Conservation (phyloP, 2,113 vertebrate species). For the Scomber scombrus region DNA sequence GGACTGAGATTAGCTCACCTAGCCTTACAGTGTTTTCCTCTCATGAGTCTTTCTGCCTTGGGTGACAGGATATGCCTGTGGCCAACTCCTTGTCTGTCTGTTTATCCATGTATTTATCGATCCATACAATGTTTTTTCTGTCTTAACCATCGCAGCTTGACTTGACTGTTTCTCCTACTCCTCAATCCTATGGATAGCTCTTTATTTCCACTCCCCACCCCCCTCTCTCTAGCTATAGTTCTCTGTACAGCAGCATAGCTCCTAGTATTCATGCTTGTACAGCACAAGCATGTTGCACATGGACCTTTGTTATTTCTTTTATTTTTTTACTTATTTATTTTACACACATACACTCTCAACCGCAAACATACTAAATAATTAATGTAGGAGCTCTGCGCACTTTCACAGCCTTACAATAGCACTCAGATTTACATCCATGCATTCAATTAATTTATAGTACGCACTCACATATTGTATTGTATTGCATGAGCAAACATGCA, state of each 20-base stretch:
- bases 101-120: slow-evolving; percentile 17
- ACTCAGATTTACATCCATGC: slow-evolving; percentile 23
- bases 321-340: slow-evolving; percentile 33
- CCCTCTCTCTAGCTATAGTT: slow-evolving; percentile 7
- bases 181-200: not conserved
- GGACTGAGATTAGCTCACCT: slow-evolving; percentile 37
- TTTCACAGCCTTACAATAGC: slow-evolving; percentile 20
- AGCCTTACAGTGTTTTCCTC: slow-evolving; percentile 26
- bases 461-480: not conserved
- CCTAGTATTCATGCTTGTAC: not conserved
- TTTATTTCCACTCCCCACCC: slow-evolving; percentile 3
- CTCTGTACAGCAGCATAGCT: slow-evolving; percentile 15
- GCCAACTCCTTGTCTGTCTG: not conserved
- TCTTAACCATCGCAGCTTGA: not conserved
- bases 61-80: slow-evolving; percentile 46
- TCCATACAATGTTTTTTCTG: slow-evolving; percentile 6
- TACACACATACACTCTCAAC: not conserved
- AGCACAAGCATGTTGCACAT: not conserved
- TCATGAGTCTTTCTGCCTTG: slow-evolving; percentile 19
- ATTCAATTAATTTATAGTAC: slow-evolving; percentile 18
- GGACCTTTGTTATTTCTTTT: slow-evolving; percentile 15
- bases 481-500: slow-evolving; percentile 24
- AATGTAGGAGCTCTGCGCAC: slow-evolving; percentile 27
- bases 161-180: not conserved
- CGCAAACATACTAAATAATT: slow-evolving; percentile 62